phyloP scores from a whole-genome alignment of 2,797 vertebrate species.

The Halcyon badia region DNA sequence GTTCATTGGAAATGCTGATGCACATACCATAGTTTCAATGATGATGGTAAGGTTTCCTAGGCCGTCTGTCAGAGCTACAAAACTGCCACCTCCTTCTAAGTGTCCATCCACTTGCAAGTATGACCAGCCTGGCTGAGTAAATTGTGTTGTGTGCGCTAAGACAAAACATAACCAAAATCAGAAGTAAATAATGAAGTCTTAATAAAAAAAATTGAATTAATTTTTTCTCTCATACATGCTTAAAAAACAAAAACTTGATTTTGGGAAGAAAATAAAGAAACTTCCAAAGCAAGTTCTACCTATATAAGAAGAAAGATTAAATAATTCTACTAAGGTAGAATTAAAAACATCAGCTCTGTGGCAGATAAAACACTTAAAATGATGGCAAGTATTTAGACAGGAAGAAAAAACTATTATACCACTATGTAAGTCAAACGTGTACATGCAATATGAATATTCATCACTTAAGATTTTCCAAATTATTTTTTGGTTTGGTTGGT shows the following conservation, averaged over 20 bases:
- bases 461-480: not conserved
- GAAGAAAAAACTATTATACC: not conserved
- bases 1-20: not conserved
- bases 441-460: not conserved
- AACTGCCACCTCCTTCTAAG: conserved; percentile 90
- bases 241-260: not conserved
- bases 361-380: not conserved
- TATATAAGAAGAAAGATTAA: not conserved
- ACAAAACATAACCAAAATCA: not conserved
- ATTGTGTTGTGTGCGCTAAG: conserved; percentile 94
- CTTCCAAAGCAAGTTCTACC: not conserved
- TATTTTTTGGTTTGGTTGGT: not conserved
- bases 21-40: conserved; percentile 94
- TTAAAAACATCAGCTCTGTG: not conserved
- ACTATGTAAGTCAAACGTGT: not conserved
- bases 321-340: not conserved
- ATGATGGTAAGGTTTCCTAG: conserved; percentile 92
- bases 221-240: not conserved
- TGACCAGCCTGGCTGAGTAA: conserved; percentile 92
- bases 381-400: not conserved
- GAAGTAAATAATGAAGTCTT: not conserved
- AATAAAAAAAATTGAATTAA: not conserved
- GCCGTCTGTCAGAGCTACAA: conserved; percentile 91
- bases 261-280: not conserved
- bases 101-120: conserved; percentile 93